Percentiles rank a stretch among this genome's conserved stretches.
Conservation (phyloP, 1,140 invertebrate genomes). For the Drosophila gunungcola region DNA sequence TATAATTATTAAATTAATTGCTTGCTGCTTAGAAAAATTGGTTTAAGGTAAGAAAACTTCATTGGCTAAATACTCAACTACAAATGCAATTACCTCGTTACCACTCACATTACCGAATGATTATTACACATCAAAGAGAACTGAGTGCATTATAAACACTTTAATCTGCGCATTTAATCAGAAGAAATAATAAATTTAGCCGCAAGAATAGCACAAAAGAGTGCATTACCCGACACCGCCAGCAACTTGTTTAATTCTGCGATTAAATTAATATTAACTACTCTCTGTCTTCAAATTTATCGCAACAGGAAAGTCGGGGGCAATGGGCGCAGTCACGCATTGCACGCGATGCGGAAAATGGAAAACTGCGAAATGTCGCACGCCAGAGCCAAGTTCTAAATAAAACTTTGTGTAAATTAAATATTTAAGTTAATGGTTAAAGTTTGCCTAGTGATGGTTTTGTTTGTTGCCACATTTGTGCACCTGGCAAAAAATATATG, state of each 20-base stretch:
- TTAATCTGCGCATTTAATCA: constrained; percentile 33
- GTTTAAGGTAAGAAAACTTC: too few species aligned
- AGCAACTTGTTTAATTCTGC: constrained; percentile 64
- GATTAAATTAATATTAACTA: constrained; percentile 77
- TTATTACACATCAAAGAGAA: constrained; percentile 22
- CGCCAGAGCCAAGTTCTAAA: constrained; percentile 46
- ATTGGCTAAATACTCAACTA: background rate
- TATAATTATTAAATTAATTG: background rate
- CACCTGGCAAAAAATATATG: background rate
- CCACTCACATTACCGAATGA: constrained; percentile 10
- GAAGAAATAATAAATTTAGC: constrained; percentile 30
- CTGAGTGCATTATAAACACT: constrained; percentile 39
- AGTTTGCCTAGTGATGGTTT: constrained; percentile 22
- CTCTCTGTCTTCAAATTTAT: constrained; percentile 64
- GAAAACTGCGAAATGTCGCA: constrained; percentile 51
- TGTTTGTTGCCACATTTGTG: constrained; percentile 18
- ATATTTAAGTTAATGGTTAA: constrained; percentile 70
- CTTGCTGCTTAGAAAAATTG: background rate
- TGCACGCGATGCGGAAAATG: constrained; percentile 61
- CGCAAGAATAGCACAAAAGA: constrained; percentile 22
- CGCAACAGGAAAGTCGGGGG: constrained; percentile 21
- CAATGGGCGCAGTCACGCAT: constrained; percentile 66
- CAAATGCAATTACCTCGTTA: constrained; percentile 12
- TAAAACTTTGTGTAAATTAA: constrained; percentile 56
- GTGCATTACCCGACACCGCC: constrained; percentile 68